Conservation (phyloP, 2,113 vertebrate genomes). For the Heterocephalus glaber region DNA sequence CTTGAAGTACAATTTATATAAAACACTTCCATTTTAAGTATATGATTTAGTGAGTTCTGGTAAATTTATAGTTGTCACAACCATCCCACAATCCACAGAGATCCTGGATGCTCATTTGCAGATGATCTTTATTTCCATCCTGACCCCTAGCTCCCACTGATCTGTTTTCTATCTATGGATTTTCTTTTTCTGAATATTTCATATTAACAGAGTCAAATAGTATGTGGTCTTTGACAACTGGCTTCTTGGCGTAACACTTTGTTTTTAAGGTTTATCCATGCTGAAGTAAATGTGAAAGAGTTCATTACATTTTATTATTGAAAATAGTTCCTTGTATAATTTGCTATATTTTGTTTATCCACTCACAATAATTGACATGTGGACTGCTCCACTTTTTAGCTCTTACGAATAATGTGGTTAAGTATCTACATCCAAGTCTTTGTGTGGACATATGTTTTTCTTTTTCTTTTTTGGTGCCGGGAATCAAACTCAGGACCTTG, state of each 20-base stretch:
- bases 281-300: neutral
- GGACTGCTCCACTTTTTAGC: neutral
- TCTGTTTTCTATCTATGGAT: neutral
- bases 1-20: neutral
- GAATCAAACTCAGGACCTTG: no score
- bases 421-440: neutral
- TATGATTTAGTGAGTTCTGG: neutral
- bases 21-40: neutral
- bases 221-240: neutral
- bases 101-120: neutral
- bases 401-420: neutral
- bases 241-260: neutral
- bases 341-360: neutral
- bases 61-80: neutral
- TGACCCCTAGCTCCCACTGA: neutral
- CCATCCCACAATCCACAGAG: neutral
- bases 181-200: neutral
- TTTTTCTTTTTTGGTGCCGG: no score
- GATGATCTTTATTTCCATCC: neutral
- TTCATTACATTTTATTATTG: neutral
- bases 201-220: neutral
- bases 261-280: neutral
- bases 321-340: neutral
- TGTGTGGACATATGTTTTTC: neutral
- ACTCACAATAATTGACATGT: neutral